phyloP scores from a whole-genome alignment of 2,888 invertebrate genomes.

The Muscina levida region DNA sequence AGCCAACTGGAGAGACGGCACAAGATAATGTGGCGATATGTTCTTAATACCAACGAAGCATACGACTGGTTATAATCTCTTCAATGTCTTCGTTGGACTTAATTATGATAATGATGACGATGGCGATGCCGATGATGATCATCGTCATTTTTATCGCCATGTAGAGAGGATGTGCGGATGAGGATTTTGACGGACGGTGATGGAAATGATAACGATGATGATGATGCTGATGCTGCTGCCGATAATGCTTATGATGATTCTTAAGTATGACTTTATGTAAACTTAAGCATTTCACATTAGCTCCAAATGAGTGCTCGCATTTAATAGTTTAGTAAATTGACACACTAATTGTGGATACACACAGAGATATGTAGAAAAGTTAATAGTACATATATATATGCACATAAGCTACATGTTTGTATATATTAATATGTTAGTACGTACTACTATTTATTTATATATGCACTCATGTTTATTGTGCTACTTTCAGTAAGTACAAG shows the following conservation, averaged over 20 bases:
- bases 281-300: slow-evolving; percentile 10
- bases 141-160: slow-evolving; percentile 14
- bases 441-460: too few species aligned
- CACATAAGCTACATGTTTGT: too few species aligned
- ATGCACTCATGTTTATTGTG: slow-evolving; percentile 7
- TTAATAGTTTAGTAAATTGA: slow-evolving; percentile 56
- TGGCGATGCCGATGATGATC: slow-evolving; percentile 14
- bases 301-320: background rate
- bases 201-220: slow-evolving; percentile 8
- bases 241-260: background rate
- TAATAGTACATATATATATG: too few species aligned
- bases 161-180: too few species aligned
- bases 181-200: too few species aligned
- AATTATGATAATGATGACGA: slow-evolving; percentile 39
- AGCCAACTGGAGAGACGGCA: background rate
- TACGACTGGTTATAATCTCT: slow-evolving; percentile 3
- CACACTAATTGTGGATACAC: slow-evolving; percentile 51
- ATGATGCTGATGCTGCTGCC: slow-evolving; percentile 14
- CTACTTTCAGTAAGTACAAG: background rate
- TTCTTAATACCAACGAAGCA: slow-evolving; percentile 54
- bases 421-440: too few species aligned
- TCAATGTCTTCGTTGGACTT: slow-evolving; percentile 38
- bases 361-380: background rate
- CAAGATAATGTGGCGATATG: slow-evolving; percentile 11
- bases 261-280: background rate